Conservation (phyloP, 1,140 invertebrate species). For the Aradophagus sp. region DNA sequence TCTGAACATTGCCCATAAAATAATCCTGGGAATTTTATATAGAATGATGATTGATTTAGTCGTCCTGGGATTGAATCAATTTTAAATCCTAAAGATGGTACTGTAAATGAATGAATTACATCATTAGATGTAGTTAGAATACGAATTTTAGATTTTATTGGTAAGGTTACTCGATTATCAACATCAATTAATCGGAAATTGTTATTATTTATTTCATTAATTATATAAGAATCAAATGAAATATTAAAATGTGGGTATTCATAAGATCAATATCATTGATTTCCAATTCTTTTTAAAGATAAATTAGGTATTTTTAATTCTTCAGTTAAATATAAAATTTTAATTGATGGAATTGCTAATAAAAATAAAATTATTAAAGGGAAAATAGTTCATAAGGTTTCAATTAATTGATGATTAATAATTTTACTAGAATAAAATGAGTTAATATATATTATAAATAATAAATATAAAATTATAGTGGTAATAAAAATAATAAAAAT, state of each 20-base stretch:
- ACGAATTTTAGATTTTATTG: constrained; percentile 74
- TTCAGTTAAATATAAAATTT: constrained; percentile 77
- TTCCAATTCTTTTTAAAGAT: constrained; percentile 78
- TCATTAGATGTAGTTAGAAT: constrained; percentile 79
- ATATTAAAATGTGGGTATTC: constrained; percentile 77
- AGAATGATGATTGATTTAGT: constrained; percentile 79
- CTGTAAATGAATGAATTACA: constrained; percentile 82
- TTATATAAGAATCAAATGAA: constrained; percentile 81
- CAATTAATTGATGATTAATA: constrained; percentile 75
- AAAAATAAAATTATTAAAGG: constrained; percentile 79
- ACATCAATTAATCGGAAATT: constrained; percentile 74
- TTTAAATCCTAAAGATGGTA: constrained; percentile 79
- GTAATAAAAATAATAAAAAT: constrained; percentile 58
- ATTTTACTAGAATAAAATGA: constrained; percentile 67
- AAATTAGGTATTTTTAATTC: constrained; percentile 76
- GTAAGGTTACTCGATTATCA: constrained; percentile 74
- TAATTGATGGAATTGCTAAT: constrained; percentile 82
- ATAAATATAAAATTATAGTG: constrained; percentile 76
- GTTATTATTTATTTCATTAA: constrained; percentile 40
- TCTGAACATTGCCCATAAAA: constrained; percentile 85
- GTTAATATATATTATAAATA: constrained; percentile 76
- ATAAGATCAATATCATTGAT: constrained; percentile 74
- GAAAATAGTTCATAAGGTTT: constrained; percentile 67
- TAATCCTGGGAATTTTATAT: constrained; percentile 71
- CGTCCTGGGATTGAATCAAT: constrained; percentile 80